Percentiles rank a stretch among this genome's conserved stretches.
phyloP scores from a whole-genome alignment of 2,888 invertebrate genomes.

The Tenthredo livida region DNA sequence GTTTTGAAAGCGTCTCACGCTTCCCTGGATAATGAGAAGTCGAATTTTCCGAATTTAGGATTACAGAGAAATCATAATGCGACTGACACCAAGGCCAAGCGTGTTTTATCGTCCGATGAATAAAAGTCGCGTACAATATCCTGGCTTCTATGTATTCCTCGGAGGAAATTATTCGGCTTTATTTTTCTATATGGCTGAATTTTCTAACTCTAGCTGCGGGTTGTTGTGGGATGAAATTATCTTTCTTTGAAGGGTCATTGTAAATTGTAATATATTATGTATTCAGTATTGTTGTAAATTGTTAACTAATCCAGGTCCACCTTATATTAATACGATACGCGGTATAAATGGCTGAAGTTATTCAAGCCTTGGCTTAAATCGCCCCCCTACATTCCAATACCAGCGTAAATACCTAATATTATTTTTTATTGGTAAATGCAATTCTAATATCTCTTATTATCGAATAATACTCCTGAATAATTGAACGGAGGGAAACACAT shows the following conservation, averaged over 20 bases:
- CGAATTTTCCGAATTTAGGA: conserved; percentile 8
- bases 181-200: conserved; percentile 34
- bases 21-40: neutral
- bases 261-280: conserved; percentile 75
- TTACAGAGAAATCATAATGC: conserved; percentile 50
- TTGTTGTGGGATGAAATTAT: neutral
- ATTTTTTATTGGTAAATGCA: conserved; percentile 52
- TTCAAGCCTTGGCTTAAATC: conserved; percentile 34
- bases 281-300: conserved; percentile 74
- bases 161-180: conserved; percentile 53
- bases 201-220: neutral
- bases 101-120: conserved; percentile 55
- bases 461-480: conserved; percentile 54
- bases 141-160: conserved; percentile 58
- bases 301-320: conserved; percentile 45
- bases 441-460: conserved; percentile 55
- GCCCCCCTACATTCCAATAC: conserved; percentile 74
- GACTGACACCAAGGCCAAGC: conserved; percentile 58
- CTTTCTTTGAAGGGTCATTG: conserved; percentile 58
- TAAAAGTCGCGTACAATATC: conserved; percentile 45
- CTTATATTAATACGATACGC: neutral
- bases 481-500: conserved; percentile 56
- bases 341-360: neutral
- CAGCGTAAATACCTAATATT: conserved; percentile 61
- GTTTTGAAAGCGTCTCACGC: neutral